phyloP scores from a whole-genome alignment of 1,140 invertebrate species.

The Acyrthosiphon pisum region DNA sequence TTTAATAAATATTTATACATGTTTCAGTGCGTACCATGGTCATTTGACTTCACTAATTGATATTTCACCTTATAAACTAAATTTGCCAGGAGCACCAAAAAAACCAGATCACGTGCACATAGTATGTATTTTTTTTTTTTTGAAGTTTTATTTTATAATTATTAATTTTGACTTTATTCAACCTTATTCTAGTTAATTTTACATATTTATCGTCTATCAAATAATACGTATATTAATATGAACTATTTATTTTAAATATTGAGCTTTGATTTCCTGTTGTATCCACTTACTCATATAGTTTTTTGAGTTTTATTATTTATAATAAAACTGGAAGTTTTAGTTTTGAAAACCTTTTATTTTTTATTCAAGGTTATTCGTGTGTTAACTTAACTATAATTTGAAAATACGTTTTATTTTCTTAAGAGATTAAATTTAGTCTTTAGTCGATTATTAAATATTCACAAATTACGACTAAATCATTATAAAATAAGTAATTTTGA shows the following conservation, averaged over 20 bases:
- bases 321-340: background rate
- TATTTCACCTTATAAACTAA: conserved; percentile 98
- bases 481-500: background rate
- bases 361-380: background rate
- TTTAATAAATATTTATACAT: conserved; percentile 61
- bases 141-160: background rate
- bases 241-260: background rate
- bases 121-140: conserved; percentile 55
- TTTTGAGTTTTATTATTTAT: background rate
- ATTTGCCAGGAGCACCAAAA: conserved; percentile 76
- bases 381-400: background rate
- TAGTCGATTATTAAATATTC: background rate
- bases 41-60: conserved; percentile 94
- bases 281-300: background rate
- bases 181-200: background rate
- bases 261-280: background rate
- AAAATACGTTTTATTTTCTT: background rate
- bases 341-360: background rate
- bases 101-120: conserved; percentile 94
- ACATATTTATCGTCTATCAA: background rate
- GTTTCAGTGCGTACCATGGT: conserved; percentile 96
- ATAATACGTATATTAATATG: background rate
- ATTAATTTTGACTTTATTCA: background rate
- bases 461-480: background rate
- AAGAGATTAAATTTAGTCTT: background rate